phyloP scores from a whole-genome alignment of 2,888 invertebrate species.

The Heliconius aoede region DNA sequence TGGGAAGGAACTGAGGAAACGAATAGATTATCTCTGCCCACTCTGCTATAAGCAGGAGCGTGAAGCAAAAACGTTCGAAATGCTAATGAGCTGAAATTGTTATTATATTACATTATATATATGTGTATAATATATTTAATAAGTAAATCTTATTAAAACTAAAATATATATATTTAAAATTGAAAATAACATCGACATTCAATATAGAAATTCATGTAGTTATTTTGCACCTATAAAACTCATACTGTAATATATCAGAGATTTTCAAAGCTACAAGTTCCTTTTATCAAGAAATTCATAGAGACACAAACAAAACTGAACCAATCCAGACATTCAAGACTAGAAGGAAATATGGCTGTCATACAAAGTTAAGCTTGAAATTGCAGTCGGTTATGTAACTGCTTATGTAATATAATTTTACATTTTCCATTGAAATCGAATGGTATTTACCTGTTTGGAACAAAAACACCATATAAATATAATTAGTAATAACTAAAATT shows the following conservation, averaged over 20 bases:
- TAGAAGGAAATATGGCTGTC: conserved; percentile 28
- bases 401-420: conserved; percentile 1
- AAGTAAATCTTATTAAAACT: no score
- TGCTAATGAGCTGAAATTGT: no score
- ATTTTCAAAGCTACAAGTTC: neutral
- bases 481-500: no score
- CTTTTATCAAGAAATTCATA: neutral
- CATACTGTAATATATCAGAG: neutral
- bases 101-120: no score
- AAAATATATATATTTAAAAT: neutral
- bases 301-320: conserved; percentile 1
- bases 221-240: neutral
- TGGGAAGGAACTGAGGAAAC: neutral
- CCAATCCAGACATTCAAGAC: conserved; percentile 11
- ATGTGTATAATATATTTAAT: no score
- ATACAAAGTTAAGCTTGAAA: conserved; percentile 33
- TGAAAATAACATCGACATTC: neutral
- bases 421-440: conserved; percentile 7
- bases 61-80: neutral
- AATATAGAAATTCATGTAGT: neutral
- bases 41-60: neutral
- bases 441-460: neutral
- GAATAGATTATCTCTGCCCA: neutral
- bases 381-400: conserved; percentile 19
- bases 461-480: no score